Conservation (phyloP, 2,113 vertebrate species). For the Athene cunicularia region DNA sequence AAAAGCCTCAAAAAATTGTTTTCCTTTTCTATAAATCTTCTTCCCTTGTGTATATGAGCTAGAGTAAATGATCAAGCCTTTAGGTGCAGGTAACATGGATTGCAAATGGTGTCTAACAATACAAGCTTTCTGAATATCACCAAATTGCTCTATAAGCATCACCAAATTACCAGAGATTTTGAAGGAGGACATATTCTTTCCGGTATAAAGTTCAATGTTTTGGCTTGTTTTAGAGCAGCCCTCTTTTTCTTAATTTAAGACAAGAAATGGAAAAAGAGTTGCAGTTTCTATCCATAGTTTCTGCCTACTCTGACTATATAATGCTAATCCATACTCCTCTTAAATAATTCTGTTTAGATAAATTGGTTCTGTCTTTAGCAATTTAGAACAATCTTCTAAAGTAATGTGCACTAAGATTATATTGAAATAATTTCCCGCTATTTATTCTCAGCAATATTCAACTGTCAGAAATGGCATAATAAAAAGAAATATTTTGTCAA, state of each 20-base stretch:
- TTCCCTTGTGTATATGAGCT: neutral
- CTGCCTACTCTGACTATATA: neutral
- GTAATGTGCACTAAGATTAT: conserved; percentile 27
- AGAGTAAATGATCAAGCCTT: neutral
- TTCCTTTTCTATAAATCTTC: neutral
- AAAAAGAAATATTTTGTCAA: neutral
- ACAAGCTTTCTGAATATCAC: neutral
- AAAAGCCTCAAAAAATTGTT: neutral
- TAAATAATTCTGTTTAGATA: conserved; percentile 51
- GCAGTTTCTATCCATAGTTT: neutral
- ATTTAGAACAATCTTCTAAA: conserved; percentile 57
- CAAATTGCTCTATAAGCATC: neutral
- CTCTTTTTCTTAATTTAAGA: neutral
- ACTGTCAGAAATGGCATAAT: conserved; percentile 42
- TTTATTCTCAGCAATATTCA: conserved; percentile 58
- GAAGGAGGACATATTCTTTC: neutral
- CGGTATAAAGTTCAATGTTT: neutral
- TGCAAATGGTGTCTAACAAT: neutral
- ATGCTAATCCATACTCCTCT: neutral
- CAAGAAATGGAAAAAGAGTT: neutral
- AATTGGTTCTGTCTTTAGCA: conserved; percentile 45
- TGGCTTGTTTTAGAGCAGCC: neutral
- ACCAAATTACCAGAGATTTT: neutral
- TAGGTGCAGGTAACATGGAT: neutral
- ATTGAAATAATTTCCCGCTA: conserved; percentile 61